Conservation (phyloP, 2,113 vertebrate genomes). For the Peromyscus leucopus region DNA sequence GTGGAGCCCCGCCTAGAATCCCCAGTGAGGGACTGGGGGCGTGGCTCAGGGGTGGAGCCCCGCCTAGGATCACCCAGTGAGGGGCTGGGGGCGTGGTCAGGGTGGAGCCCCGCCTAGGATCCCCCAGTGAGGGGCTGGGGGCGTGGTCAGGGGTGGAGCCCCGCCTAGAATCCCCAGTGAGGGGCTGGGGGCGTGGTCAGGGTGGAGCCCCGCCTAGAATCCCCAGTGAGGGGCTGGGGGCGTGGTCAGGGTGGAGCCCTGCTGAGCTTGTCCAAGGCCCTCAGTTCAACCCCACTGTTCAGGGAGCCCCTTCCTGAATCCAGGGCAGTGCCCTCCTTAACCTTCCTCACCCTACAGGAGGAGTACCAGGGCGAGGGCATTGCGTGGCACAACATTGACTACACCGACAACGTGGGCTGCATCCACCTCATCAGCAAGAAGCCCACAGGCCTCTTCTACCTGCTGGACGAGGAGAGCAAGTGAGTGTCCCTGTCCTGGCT, state of each 20-base stretch:
- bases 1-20: neutral
- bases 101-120: neutral
- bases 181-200: neutral
- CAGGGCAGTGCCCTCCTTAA: no score
- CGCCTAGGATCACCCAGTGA: no score
- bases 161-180: no score
- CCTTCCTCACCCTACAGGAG: conserved; percentile 88
- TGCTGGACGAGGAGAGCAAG: conserved; percentile 99
- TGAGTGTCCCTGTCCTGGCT: conserved; percentile 84
- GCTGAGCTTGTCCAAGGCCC: neutral
- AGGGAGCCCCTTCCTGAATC: neutral
- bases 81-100: neutral
- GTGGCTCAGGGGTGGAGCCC: neutral
- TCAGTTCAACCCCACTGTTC: neutral
- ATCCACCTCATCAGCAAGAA: conserved; percentile 99
- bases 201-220: neutral
- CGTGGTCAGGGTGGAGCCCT: neutral
- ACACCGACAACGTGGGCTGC: conserved; percentile 98
- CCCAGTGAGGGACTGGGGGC: neutral
- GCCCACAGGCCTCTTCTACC: conserved; percentile 96
- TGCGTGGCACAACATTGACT: conserved; percentile 98
- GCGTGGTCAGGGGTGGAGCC: neutral
- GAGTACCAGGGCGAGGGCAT: conserved; percentile 98
- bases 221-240: neutral
- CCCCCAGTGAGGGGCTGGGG: neutral